Percentiles rank a stretch among this genome's conserved stretches.
phyloP scores from a whole-genome alignment of 2,113 vertebrate genomes.

The Phalacrocorax carbo region DNA sequence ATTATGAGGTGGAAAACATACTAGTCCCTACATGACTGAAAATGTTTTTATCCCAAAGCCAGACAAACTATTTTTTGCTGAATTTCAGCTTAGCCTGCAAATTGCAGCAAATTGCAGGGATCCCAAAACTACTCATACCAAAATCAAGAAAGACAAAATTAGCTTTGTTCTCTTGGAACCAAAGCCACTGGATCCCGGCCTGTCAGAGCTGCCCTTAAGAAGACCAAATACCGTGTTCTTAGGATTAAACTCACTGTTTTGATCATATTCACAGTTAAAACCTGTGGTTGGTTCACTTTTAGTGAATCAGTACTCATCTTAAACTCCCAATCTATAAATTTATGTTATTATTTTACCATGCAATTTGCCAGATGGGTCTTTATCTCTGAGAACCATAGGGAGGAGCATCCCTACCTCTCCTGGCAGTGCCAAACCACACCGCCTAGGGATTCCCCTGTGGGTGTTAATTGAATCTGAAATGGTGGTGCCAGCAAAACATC shows the following conservation, averaged over 20 bases:
- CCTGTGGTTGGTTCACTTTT: not conserved
- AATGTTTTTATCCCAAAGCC: not conserved
- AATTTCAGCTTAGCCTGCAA: conserved; percentile 2
- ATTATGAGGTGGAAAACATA: not conserved
- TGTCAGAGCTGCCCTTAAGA: not conserved
- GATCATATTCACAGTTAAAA: not conserved
- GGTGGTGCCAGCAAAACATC: not conserved
- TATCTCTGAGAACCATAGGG: not conserved
- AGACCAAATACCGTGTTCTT: not conserved
- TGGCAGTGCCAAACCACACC: not conserved
- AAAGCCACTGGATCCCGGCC: not conserved
- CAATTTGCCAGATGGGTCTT: not conserved
- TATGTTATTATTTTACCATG: not conserved
- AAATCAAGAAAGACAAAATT: not conserved
- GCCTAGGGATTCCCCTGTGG: not conserved
- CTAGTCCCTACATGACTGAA: not conserved
- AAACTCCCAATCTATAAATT: not conserved
- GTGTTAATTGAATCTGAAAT: not conserved
- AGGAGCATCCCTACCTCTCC: not conserved
- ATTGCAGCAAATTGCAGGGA: conserved; percentile 17
- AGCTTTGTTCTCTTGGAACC: not conserved
- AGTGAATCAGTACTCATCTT: not conserved
- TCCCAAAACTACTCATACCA: not conserved
- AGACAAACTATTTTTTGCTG: not conserved
- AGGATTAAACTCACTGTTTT: not conserved